Conservation (phyloP, 2,888 invertebrate species). For the Nemurella pictetii region DNA sequence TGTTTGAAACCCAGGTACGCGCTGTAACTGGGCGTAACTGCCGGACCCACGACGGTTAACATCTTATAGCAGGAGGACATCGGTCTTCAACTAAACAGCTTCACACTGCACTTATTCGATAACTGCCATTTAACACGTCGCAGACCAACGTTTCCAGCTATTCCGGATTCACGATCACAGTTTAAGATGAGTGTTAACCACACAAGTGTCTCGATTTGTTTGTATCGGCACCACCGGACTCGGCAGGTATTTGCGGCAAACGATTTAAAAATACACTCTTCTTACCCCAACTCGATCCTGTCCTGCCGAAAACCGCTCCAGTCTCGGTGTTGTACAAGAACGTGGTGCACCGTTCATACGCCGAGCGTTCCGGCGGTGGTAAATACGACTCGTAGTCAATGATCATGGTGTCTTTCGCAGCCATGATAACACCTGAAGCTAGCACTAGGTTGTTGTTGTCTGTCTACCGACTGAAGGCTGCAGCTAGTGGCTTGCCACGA, state of each 20-base stretch:
- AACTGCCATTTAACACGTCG: too few relatives aligned
- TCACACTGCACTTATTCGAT: too few relatives aligned
- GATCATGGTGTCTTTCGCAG: constrained; percentile 15
- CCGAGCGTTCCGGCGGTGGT: constrained; percentile 33
- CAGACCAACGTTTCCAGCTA: too few relatives aligned
- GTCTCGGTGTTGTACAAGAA: constrained; percentile 56
- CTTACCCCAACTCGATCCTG: constrained; percentile 60
- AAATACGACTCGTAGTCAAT: constrained; percentile 19
- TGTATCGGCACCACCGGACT: neutral
- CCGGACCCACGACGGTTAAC: neutral
- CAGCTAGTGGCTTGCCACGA: neutral
- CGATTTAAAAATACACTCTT: neutral
- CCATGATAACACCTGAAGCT: constrained; percentile 6
- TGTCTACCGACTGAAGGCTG: neutral
- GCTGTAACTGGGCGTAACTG: neutral
- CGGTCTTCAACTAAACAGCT: neutral
- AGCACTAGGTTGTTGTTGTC: neutral
- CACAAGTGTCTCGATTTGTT: neutral
- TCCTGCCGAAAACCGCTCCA: constrained; percentile 56
- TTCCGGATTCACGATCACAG: too few relatives aligned
- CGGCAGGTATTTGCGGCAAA: neutral
- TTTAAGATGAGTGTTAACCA: too few relatives aligned
- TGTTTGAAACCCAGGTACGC: neutral
- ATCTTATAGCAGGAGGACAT: too few relatives aligned
- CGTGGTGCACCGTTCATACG: constrained; percentile 46